A percentile compares a stretch with the other conserved stretches of the same genome.
Evolutionary conservation across 2,797 vertebrate genomes (phyloP).

Genomic region (Prunella strophiata): DNA sequence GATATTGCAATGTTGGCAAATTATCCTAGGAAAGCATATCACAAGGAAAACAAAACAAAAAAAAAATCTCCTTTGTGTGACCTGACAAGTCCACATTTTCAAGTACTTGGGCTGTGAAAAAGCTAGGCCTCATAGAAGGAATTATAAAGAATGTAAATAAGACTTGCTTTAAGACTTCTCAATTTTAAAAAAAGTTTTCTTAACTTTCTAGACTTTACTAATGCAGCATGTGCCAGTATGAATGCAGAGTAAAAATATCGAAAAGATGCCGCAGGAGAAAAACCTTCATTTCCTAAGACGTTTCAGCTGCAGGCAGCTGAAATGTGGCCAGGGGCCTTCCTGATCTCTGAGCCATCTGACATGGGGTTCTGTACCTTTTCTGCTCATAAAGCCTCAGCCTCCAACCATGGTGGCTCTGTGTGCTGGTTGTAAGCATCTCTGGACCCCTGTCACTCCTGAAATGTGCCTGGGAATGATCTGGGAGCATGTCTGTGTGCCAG

Average conservation of each 20-base stretch:
- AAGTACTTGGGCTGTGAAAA: neutral
- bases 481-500: fast-evolving
- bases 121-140: neutral
- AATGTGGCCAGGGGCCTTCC: neutral
- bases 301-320: neutral
- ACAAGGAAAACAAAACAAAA: neutral
- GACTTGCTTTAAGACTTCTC: neutral
- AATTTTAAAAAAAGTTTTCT: neutral
- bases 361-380: neutral
- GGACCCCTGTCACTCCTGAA: neutral
- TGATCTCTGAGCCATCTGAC: neutral
- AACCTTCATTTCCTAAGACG: neutral
- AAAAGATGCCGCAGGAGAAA: neutral
- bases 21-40: neutral
- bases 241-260: neutral
- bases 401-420: neutral
- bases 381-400: neutral
- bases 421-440: neutral
- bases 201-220: neutral
- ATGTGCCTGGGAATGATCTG: neutral
- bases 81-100: neutral
- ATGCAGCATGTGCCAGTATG: neutral
- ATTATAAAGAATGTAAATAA: neutral
- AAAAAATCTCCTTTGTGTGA: neutral
- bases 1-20: neutral